Conservation (phyloP, 2,888 invertebrate genomes). For the Cheiracanthium punctorium region DNA sequence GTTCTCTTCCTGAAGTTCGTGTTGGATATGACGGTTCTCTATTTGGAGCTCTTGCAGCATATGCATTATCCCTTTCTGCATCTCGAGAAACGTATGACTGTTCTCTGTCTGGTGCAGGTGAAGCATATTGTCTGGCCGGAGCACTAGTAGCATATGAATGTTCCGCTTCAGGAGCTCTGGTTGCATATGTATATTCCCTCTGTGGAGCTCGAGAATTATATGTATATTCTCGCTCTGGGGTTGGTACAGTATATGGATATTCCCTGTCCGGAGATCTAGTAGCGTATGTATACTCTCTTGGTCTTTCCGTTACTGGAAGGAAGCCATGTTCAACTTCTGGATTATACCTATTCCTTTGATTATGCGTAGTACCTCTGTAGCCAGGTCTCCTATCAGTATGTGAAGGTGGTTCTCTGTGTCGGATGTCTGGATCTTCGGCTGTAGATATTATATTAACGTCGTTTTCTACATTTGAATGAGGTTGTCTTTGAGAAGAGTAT, state of each 20-base stretch:
- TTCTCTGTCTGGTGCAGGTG: neutral
- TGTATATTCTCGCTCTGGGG: neutral
- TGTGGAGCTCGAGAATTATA: neutral
- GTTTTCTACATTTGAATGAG: neutral
- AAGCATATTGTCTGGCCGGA: neutral
- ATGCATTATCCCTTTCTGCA: too few relatives aligned
- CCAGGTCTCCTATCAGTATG: neutral
- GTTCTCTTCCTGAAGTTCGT: neutral
- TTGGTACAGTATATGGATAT: neutral
- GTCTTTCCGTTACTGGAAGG: slow-evolving; percentile 27
- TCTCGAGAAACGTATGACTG: too few relatives aligned
- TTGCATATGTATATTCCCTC: neutral
- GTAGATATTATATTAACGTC: slow-evolving; percentile 38
- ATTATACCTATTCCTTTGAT: neutral
- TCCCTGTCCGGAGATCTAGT: neutral
- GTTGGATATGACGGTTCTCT: neutral
- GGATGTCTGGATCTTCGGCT: neutral
- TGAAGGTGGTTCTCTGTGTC: slow-evolving; percentile 1
- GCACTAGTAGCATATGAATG: neutral
- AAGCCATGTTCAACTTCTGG: slow-evolving; percentile 27
- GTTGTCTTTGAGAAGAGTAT: slow-evolving; percentile 22
- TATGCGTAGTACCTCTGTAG: slow-evolving; percentile 10
- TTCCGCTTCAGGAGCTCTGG: neutral
- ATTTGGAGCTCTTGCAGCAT: too few relatives aligned
- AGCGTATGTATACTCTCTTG: neutral